These are phyloP conservation scores for Batillaria attramentaria DNA, from an alignment of 1,140 invertebrate species.

Conservation along the genomic window DNA sequence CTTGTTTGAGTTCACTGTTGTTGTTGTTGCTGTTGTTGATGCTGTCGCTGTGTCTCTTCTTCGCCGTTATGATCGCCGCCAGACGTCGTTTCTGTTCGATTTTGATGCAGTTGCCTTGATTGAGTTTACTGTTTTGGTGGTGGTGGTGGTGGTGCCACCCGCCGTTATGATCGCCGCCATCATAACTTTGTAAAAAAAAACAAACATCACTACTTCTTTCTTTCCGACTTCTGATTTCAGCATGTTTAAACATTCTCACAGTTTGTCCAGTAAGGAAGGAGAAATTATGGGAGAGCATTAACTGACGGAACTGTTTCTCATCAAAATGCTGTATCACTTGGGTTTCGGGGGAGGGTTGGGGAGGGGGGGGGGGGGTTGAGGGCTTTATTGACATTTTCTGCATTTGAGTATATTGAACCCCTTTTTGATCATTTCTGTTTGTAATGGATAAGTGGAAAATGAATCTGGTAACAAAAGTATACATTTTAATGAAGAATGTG, in stretches of 20 bases:
- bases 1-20: too few relatives aligned
- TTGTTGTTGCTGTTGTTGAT: too few relatives aligned
- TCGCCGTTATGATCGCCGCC: too few relatives aligned
- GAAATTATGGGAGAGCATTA: not conserved
- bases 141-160: not conserved
- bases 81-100: not conserved
- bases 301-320: not conserved
- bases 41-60: too few relatives aligned
- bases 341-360: not conserved
- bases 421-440: not conserved
- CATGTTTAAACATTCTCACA: not conserved
- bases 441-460: not conserved
- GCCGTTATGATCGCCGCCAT: not conserved
- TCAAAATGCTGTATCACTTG: not conserved
- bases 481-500: not conserved
- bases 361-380: too few relatives aligned
- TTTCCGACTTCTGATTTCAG: not conserved
- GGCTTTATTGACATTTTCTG: too few relatives aligned
- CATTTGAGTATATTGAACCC: too few relatives aligned
- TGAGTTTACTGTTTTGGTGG: not conserved
- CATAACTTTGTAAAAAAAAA: not conserved
- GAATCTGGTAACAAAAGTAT: not conserved
- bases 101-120: not conserved
- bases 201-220: not conserved
- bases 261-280: not conserved